phyloP scores from a whole-genome alignment of 1,140 invertebrate genomes.

The Venturia canescens region DNA sequence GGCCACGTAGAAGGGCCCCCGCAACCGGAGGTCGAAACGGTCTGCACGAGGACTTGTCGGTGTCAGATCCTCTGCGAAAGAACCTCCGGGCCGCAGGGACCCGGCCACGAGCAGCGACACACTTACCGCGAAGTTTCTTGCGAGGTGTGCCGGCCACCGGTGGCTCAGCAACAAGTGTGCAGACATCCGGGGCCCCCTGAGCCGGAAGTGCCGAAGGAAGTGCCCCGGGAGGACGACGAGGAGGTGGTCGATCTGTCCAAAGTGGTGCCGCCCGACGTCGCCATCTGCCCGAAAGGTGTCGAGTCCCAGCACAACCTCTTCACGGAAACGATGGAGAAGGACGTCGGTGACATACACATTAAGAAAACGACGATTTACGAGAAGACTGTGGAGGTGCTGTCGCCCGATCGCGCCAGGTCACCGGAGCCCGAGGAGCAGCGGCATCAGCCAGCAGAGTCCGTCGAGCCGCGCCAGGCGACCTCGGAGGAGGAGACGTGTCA shows the following conservation, averaged over 20 bases:
- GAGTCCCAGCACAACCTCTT: conserved; percentile 71
- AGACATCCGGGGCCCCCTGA: background rate
- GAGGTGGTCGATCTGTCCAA: conserved; percentile 63
- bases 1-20: conserved; percentile 60
- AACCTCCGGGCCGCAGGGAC: conserved; percentile 53
- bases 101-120: conserved; percentile 66
- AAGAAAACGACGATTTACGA: conserved; percentile 73
- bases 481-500: conserved; percentile 35
- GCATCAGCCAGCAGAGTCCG: background rate
- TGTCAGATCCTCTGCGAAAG: conserved; percentile 61
- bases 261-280: conserved; percentile 66
- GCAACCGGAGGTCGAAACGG: conserved; percentile 55
- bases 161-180: conserved; percentile 52
- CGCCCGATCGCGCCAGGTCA: conserved; percentile 59
- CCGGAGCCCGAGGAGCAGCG: conserved; percentile 43
- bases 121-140: conserved; percentile 62
- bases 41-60: conserved; percentile 65
- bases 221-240: conserved; percentile 58
- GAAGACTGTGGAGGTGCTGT: conserved; percentile 69
- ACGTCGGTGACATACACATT: conserved; percentile 70
- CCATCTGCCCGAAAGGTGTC: conserved; percentile 66
- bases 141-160: conserved; percentile 36
- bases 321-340: conserved; percentile 72
- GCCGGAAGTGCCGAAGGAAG: conserved; percentile 36
- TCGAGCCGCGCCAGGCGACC: conserved; percentile 14